Base-by-base conservation (phyloP, 2,888 invertebrate species). In the Diaprepes abbreviatus region DNA sequence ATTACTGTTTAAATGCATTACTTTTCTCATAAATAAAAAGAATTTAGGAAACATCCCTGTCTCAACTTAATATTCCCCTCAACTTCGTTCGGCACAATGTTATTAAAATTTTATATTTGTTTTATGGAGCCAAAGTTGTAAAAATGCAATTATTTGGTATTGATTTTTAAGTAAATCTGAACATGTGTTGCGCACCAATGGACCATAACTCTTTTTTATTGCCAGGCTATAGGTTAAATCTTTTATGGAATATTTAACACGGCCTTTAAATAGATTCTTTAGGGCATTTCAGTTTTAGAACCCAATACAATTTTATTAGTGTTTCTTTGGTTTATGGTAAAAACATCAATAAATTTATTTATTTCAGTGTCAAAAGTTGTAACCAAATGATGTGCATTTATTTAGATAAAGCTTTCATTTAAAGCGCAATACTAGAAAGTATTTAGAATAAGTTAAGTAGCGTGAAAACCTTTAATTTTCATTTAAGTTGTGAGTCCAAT, bases 171-270 rank as follows among this genome's bases (percentile, higher is more conserved):
- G 43, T 43, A 21, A 43, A 43, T 21, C 21, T 43, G 17, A 43
- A 43, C 43, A 43, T 43, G n/a, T 43, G 43, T 43, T 43, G 21
- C 43, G 3, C 3, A 19, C 9, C 17, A 43, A n/a, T 24, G 1
- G 21, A 43, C 21, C 19, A 50, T 50, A 50, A 50, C 12, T 50
- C 48, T 9, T 50, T 50, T 45, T 50, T 50, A 50, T 28, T 28
- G 28, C 28, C 28, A 3, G 16, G 28, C 48, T 24, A 28, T 50
- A 28, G 48, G 14, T 50, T 24, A 50, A 10, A 50, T 31, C 28
- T 28, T 50, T 50, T 28, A 50, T 50, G 48, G 24, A 48, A 28
- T 28, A 48, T 28, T 48, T 48, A 24, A 48, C 48, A 48, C 6
- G 14, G 28, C 48, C 6, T 28, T 48, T 48, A 48, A 28, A 45